phyloP scores from a whole-genome alignment of 2,113 vertebrate genomes.

The Anseranas semipalmata region DNA sequence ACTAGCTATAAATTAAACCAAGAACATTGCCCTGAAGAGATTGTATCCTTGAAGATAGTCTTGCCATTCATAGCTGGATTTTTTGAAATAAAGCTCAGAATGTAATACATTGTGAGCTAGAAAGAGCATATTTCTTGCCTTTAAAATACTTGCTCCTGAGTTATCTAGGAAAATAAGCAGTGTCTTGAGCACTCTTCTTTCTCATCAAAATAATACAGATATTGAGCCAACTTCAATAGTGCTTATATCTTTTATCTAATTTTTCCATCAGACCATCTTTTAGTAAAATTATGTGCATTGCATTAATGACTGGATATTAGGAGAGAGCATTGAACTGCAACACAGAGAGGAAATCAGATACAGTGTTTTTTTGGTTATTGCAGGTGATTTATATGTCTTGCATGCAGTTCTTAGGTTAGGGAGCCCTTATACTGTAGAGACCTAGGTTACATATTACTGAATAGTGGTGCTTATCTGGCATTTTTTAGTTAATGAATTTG shows the following conservation, averaged over 20 bases:
- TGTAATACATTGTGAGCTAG: neutral
- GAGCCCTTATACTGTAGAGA: neutral
- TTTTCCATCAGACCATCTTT: neutral
- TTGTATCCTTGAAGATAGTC: neutral
- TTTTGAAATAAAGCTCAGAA: neutral
- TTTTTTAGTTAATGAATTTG: constrained; percentile 22
- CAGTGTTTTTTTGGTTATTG: neutral
- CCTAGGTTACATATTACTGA: neutral
- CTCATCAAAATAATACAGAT: neutral
- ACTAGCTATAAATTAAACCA: constrained; percentile 22
- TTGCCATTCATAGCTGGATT: neutral
- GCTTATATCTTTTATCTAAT: neutral
- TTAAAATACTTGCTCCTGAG: neutral
- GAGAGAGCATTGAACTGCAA: neutral
- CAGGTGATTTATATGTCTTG: neutral
- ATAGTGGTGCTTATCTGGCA: neutral
- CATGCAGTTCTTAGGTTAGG: neutral
- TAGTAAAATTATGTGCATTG: neutral
- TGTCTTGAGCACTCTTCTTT: neutral
- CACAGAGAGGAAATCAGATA: neutral
- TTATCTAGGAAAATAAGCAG: neutral
- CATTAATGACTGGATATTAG: neutral
- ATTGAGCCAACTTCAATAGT: neutral
- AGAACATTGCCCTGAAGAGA: neutral
- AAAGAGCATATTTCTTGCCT: neutral